These are phyloP conservation scores for Ceratosolen solmsi DNA, from an alignment of 1,140 invertebrate genomes.

Conservation along the genomic window DNA sequence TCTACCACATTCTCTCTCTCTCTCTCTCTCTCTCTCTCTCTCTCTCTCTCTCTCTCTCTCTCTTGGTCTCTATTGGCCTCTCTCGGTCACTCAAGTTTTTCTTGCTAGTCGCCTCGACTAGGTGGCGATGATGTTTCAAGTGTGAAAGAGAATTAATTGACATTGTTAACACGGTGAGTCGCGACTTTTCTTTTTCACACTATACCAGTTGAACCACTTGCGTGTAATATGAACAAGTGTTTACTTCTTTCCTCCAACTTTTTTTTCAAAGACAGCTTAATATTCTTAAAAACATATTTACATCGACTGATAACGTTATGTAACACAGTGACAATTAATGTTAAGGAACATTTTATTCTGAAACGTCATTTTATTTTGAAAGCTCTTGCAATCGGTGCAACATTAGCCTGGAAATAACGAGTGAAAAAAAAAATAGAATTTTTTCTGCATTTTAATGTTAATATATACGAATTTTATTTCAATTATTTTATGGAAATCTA, in stretches of 20 bases:
- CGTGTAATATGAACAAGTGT: not conserved
- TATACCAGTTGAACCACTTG: not conserved
- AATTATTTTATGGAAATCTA: no score
- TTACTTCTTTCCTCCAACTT: not conserved
- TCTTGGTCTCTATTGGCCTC: no score
- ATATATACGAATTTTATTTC: no score
- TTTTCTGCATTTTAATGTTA: no score
- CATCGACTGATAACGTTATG: not conserved
- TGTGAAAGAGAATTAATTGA: slow-evolving; percentile 30
- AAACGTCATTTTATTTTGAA: not conserved
- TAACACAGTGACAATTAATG: not conserved
- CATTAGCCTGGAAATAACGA: no score
- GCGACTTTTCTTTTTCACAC: not conserved
- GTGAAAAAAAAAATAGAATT: no score
- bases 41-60: no score
- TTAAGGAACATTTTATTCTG: not conserved
- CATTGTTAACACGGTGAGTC: not conserved
- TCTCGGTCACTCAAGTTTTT: not conserved
- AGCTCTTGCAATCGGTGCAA: no score
- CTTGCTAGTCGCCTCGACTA: not conserved
- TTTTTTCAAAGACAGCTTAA: not conserved
- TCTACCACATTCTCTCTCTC: not conserved
- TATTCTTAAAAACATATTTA: not conserved
- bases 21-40: slow-evolving; percentile 53
- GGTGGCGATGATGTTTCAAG: not conserved